Evolutionary conservation across 1,140 invertebrate species (phyloP), one percentile per base, ranked within the genome.

Genomic region (Euwallacea fornicatus): DNA sequence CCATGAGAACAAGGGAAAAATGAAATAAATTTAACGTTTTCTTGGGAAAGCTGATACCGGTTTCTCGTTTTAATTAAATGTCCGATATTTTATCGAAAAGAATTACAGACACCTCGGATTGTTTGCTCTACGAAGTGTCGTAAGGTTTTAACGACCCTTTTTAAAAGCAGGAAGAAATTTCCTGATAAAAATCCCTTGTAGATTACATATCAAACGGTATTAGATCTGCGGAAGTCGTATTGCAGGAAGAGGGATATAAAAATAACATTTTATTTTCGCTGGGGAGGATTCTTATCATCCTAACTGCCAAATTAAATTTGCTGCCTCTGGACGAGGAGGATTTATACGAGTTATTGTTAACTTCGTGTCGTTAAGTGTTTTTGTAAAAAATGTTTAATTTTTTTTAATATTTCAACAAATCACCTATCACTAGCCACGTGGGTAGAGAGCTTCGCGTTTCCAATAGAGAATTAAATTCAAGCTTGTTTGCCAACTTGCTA

Each of bases 11-110:
- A 33, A 4, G 21, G 21, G 21, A 33, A 33, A 33, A 4, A 33
- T 33, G 21, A 33, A 33, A 33, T 33, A 33, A 33, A 33, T 33
- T 33, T 33, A 33, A 33, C 21, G 21, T 33, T 33, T 33, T 33
- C 21, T 33, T 33, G 21, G 21, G 21, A 33, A 33, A 33, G 21
- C 21, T 33, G 21, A 33, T 33, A 33, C 4, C 21, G 21, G 21
- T 33, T 33, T 33, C 21, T 4, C 21, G 21, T 10, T 50, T 50
- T 50, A 50, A 50, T 50, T 50, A 50, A 50, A 50, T 2, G 46
- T 50, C 9, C 9, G 13, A 50, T 50, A 50, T 50, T 50, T 50
- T 50, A 50, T 50, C 46, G 46, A 50, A 50, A 50, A 50, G 46
- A 50, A 50, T 50, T 50, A 50, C 9, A 13, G 9, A 2, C 46